Evolutionary conservation across 1,140 invertebrate genomes (phyloP).

Genomic region (Octopus bimaculoides): DNA sequence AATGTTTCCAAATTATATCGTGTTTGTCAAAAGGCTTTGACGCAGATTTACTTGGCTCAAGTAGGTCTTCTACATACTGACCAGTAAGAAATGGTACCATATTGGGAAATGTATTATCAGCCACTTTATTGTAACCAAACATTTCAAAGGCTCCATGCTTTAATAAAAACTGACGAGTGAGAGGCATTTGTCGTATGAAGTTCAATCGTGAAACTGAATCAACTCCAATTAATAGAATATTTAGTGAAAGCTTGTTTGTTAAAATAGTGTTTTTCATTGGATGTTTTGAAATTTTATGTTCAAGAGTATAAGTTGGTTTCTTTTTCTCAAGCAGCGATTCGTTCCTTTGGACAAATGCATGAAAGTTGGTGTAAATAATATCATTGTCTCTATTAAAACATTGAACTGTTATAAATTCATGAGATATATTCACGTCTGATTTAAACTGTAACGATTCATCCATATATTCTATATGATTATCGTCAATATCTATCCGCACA

Average conservation of each 20-base stretch:
- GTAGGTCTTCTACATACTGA: slow-evolving; percentile 31
- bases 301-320: background rate
- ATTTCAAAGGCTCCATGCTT: slow-evolving; percentile 20
- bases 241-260: slow-evolving; percentile 12
- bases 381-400: background rate
- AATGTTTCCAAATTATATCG: slow-evolving; percentile 57
- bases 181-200: slow-evolving; percentile 74
- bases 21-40: slow-evolving; percentile 43
- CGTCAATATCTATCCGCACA: background rate
- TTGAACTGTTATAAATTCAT: slow-evolving; percentile 3
- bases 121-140: slow-evolving; percentile 31
- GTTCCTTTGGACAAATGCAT: slow-evolving; percentile 1
- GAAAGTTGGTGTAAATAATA: background rate
- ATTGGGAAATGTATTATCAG: slow-evolving; percentile 34
- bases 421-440: background rate
- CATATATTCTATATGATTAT: background rate
- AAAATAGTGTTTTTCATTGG: background rate
- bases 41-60: slow-evolving; percentile 21
- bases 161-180: slow-evolving; percentile 63
- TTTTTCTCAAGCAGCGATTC: background rate
- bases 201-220: slow-evolving; percentile 80
- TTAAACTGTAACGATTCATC: background rate
- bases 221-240: slow-evolving; percentile 73
- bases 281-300: too few relatives aligned
- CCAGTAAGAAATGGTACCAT: slow-evolving; percentile 28